A percentile compares a stretch with the other conserved stretches of the same genome.
phyloP scores from a whole-genome alignment of 2,113 vertebrate genomes.

The Dascyllus trimaculatus region DNA sequence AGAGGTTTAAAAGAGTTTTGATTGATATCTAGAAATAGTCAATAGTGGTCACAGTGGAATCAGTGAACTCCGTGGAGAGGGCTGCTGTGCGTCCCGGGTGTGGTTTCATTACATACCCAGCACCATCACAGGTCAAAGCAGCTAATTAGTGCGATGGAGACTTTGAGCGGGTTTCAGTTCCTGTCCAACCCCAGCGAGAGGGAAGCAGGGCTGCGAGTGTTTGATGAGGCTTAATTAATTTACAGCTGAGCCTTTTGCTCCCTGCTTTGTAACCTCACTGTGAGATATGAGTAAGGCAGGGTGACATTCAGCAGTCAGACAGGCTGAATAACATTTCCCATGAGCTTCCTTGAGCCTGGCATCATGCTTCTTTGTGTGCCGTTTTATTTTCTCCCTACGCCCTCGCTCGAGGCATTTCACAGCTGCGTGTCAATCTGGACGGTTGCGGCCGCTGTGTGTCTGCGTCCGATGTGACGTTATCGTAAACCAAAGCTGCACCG shows the following conservation, averaged over 20 bases:
- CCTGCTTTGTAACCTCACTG: constrained; percentile 18
- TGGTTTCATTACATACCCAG: constrained; percentile 27
- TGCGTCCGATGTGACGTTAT: constrained; percentile 15
- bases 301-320: constrained; percentile 29
- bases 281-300: constrained; percentile 40
- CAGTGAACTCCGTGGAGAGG: constrained; percentile 5
- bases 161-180: constrained; percentile 3
- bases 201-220: constrained; percentile 13
- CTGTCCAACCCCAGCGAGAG: constrained; percentile 7
- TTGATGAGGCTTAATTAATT: constrained; percentile 44
- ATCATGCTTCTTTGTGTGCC: constrained; percentile 22
- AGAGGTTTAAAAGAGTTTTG: too few relatives aligned
- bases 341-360: constrained; percentile 24
- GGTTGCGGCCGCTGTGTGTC: background rate
- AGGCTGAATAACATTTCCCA: constrained; percentile 20
- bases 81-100: constrained; percentile 13
- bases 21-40: background rate
- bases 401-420: constrained; percentile 56
- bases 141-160: constrained; percentile 36
- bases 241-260: constrained; percentile 19
- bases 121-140: constrained; percentile 32
- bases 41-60: constrained; percentile 12
- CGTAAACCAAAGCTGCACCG: constrained; percentile 21
- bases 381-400: constrained; percentile 25
- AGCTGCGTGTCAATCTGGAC: constrained; percentile 56